Base-by-base conservation (phyloP, 2,888 invertebrate genomes). In the Embidobia sp. region DNA sequence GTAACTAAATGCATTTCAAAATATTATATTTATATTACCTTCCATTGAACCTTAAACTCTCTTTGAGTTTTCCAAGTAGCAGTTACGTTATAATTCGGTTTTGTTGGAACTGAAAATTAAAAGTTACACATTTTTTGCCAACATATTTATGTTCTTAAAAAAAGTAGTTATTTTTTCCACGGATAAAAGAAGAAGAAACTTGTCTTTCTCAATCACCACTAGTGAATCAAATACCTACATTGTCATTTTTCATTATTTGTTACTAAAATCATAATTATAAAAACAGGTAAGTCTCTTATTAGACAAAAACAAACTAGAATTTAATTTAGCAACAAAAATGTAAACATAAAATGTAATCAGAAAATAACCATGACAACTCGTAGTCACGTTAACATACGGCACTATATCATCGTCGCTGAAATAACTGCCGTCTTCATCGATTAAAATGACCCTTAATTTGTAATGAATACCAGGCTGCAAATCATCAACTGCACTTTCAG, bases 1-100 rank as follows among this genome's bases (percentile, higher is more conserved):
- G 22, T 22, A 22, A 22, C 3, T n/a, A n/a, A n/a, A n/a, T n/a
- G n/a, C n/a, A n/a, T n/a, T n/a, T n/a, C n/a, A n/a, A n/a, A n/a
- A n/a, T n/a, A n/a, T n/a, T n/a, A n/a, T n/a, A n/a, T 27, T 46
- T 2, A 49, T 1, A 40, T 22, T 75, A 80, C 80, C 70, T 69
- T 27, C 80, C 80, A 80, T 44, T 73, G 31, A 11, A 79, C 61
- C 51, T 78, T 69, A 26, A 80, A 78, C 11, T 66, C 72, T 8
- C 64, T 44, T 35, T 57, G 44, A 6, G 57, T 67, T 16, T 53
- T 69, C 79, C 75, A 75, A 16, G 46, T 59, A 2, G 76, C 72
- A 10, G 55, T 72, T 11, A 79, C n/a, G 18, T 76, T 61, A 53
- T 80, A 80, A 16, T 3, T 55, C 6, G 79, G 78, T n/a, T 70